A percentile compares a stretch with the other conserved stretches of the same genome.
Evolutionary conservation across 2,797 vertebrate genomes (phyloP).

Genomic region (Erethizon dorsatum): DNA sequence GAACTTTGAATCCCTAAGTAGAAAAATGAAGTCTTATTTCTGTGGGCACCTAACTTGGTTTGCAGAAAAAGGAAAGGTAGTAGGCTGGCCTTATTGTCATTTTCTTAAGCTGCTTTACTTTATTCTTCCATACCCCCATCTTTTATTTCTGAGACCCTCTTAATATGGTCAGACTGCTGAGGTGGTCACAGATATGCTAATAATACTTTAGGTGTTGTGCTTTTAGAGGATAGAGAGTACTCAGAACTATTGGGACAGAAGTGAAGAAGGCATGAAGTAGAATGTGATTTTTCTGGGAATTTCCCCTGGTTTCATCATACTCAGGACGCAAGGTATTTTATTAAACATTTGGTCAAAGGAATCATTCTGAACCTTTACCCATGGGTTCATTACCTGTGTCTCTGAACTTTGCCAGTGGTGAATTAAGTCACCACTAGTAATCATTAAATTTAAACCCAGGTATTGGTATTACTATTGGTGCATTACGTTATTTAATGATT

Average conservation of each 20-base stretch:
- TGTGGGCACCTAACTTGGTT: background rate
- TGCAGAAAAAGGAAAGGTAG: background rate
- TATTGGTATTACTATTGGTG: background rate
- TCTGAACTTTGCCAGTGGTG: background rate
- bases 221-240: background rate
- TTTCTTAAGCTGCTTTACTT: slow-evolving; percentile 14
- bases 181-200: background rate
- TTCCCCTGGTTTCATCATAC: slow-evolving; percentile 39
- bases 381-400: background rate
- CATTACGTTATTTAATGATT: background rate
- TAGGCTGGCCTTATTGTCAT: background rate
- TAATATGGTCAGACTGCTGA: background rate
- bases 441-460: background rate
- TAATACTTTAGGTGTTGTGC: background rate
- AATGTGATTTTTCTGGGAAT: slow-evolving; percentile 18
- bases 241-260: background rate
- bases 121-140: background rate
- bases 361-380: slow-evolving; percentile 24
- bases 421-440: background rate
- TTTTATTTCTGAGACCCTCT: slow-evolving; percentile 9
- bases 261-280: background rate
- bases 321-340: slow-evolving; percentile 8
- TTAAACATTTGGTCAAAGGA: background rate
- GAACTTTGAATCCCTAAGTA: slow-evolving; percentile 5
- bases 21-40: slow-evolving; percentile 44